Base-by-base conservation (phyloP, 1,140 invertebrate species). In the Drosophila nasuta region DNA sequence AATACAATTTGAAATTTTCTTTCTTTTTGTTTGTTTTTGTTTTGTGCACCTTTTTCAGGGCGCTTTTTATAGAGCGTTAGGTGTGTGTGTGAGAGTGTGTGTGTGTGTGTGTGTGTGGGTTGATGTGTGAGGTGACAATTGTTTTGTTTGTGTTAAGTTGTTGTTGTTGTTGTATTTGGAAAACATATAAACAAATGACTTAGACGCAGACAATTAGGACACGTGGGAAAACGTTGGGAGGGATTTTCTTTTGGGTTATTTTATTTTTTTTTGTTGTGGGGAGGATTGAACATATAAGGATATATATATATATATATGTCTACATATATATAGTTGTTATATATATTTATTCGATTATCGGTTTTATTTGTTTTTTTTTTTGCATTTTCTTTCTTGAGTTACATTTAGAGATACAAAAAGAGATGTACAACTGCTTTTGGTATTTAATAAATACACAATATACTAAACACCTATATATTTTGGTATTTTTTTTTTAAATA, bases 171-270 rank as follows among this genome's bases (percentile, higher is more conserved):
- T 81, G 85, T 83, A 86, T 81, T 89, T 90, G 86, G 91, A 85
- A 91, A 92, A 92, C 89, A 92, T 87, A 89, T 85, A 92, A 91
- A 92, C 91, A 93, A 93, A 93, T 92, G 92, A 92, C 92, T 82
- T 91, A 94, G 94, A 94, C 94, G 93, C 93, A 94, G 94, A 94
- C 94, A 94, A 94, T 92, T 92, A 91, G 93, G 91, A 93, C 89
- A 93, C 91, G 92, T 80, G 65, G 83, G 88, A 92, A 88, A 81
- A 91, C 91, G 91, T 86, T 79, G 75, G 80, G 77, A 65, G 51
- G 78, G 63, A 69, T 73, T 62, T 41, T 28, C 38, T 52, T 48
- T 57, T 65, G 52, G 52, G 17, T 11, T 72, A 17, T 30, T 64
- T 68, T 79, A n/a, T 35, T n/a, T 58, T 60, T 77, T 48, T 75